A percentile compares a stretch with the other conserved stretches of the same genome.
phyloP scores from a whole-genome alignment of 2,113 vertebrate genomes.

The Eidolon helvum region DNA sequence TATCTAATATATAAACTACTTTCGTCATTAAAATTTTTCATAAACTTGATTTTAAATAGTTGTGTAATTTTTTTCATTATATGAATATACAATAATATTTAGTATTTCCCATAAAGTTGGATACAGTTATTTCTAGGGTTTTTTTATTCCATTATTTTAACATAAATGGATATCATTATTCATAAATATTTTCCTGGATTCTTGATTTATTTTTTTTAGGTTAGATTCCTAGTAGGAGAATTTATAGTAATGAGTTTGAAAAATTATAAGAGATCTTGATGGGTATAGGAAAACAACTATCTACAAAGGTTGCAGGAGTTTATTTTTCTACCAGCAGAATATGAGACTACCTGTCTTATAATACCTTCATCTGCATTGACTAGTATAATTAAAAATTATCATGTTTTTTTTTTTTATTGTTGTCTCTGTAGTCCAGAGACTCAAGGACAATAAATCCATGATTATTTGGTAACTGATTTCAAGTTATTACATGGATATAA shows the following conservation, averaged over 20 bases:
- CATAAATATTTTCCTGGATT: not conserved
- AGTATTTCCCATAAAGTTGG: not conserved
- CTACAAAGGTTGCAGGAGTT: not conserved
- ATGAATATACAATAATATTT: not conserved
- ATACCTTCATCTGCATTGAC: not conserved
- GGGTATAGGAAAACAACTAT: not conserved
- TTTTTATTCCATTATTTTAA: not conserved
- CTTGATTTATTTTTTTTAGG: not conserved
- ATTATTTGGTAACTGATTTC: conserved; percentile 24
- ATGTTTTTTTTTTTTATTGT: not conserved
- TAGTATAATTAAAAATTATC: not conserved
- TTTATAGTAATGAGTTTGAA: not conserved
- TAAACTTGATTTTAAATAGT: not conserved
- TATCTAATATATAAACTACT: not conserved
- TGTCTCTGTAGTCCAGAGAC: not conserved
- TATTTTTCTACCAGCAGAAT: not conserved
- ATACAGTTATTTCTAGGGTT: not conserved
- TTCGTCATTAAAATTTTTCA: not conserved
- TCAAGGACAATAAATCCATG: not conserved
- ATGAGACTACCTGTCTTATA: not conserved
- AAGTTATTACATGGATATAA: not conserved
- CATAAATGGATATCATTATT: not conserved
- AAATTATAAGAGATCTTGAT: not conserved
- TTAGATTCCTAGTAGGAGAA: not conserved
- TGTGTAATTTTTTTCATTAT: not conserved